phyloP scores from a whole-genome alignment of 2,113 vertebrate species.

The Thamnophis sirtalis region DNA sequence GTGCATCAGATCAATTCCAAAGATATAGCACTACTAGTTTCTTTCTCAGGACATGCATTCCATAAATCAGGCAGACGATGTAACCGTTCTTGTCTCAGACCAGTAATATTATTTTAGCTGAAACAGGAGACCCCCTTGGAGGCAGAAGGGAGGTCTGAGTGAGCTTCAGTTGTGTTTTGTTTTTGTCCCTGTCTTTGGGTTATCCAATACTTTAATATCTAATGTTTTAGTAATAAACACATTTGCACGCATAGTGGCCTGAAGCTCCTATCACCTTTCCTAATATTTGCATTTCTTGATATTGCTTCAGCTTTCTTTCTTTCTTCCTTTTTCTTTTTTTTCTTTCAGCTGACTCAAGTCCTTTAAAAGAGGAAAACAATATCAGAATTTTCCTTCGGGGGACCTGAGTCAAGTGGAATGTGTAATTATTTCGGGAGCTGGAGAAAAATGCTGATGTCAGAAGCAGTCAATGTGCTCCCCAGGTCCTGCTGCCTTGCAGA shows the following conservation, averaged over 20 bases:
- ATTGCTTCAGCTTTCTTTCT: background rate
- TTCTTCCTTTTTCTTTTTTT: fast-evolving
- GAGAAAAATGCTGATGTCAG: conserved; percentile 35
- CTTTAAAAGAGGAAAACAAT: background rate
- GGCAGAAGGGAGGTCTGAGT: background rate
- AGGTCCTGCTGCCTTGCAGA: conserved; percentile 26
- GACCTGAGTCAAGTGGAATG: conserved; percentile 31
- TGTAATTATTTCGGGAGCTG: background rate
- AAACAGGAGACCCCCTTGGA: background rate
- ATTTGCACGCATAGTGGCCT: background rate
- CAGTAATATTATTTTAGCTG: background rate
- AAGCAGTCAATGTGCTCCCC: conserved; percentile 12
- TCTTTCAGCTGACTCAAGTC: fast-evolving
- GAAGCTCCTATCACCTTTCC: background rate
- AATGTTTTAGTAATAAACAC: background rate
- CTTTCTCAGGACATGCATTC: background rate
- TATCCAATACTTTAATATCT: background rate
- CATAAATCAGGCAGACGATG: background rate
- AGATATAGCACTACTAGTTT: background rate
- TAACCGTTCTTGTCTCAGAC: background rate
- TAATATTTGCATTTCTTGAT: background rate
- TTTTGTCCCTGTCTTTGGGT: background rate
- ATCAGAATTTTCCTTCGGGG: conserved; percentile 1
- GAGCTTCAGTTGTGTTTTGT: background rate
- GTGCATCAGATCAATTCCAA: background rate